Conservation (phyloP, 2,113 vertebrate species). For the Cebidichthys violaceus region DNA sequence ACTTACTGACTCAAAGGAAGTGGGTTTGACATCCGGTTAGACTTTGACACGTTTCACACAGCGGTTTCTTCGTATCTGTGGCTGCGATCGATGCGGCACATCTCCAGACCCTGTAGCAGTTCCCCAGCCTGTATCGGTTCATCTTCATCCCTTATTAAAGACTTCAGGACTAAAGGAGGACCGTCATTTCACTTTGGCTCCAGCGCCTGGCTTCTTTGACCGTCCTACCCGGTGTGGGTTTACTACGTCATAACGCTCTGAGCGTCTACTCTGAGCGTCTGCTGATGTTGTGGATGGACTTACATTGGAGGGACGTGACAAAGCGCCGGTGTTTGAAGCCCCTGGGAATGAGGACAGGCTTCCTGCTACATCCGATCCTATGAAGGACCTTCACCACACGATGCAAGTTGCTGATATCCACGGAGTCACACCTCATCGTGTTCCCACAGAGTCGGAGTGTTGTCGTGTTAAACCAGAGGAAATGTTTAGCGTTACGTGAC, state of each 20-base stretch:
- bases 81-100: not conserved
- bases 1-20: not conserved
- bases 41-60: not conserved
- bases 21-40: not conserved
- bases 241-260: not conserved
- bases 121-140: not conserved
- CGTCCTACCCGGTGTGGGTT: not conserved
- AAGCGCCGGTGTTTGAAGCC: not conserved
- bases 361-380: not conserved
- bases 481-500: not conserved
- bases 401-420: not conserved
- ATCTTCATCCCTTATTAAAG: not conserved
- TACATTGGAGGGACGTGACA: not conserved
- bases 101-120: not conserved
- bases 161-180: not conserved
- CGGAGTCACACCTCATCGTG: not conserved
- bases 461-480: no score
- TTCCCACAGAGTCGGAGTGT: not conserved
- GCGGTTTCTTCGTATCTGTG: not conserved
- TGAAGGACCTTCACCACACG: not conserved
- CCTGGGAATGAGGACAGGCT: not conserved
- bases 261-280: not conserved
- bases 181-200: not conserved
- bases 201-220: no score
- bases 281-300: not conserved